These are phyloP conservation scores for Conger conger DNA, from an alignment of 2,113 vertebrate genomes.

Conservation along the genomic window DNA sequence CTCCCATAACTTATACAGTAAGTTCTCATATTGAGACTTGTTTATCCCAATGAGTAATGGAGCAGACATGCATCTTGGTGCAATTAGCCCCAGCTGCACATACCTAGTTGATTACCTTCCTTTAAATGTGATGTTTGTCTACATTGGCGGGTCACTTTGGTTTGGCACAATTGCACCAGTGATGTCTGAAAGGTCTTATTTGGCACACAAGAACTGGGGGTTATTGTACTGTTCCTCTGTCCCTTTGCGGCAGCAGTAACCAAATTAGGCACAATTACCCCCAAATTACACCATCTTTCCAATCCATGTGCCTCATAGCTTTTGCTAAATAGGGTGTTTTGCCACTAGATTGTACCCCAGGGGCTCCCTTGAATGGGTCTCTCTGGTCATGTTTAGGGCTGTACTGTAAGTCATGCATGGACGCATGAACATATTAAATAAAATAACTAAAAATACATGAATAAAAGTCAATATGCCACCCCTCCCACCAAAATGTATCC, in stretches of 20 bases:
- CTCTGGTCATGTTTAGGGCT: background rate
- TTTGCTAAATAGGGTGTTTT: conserved; percentile 5
- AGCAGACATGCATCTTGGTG: background rate
- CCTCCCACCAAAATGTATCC: background rate
- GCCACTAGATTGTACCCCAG: background rate
- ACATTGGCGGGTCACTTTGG: background rate
- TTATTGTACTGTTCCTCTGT: background rate
- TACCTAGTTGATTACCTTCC: background rate
- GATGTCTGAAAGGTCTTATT: background rate
- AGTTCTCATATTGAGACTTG: conserved; percentile 7
- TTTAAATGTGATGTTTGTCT: conserved; percentile 16
- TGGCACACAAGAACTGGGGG: background rate
- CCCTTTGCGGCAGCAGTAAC: background rate
- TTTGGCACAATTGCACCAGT: background rate
- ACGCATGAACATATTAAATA: background rate
- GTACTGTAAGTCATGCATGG: background rate
- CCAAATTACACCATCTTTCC: conserved; percentile 9
- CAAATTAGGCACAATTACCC: conserved; percentile 15
- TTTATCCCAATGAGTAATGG: background rate
- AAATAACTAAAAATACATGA: background rate
- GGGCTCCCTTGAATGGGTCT: background rate
- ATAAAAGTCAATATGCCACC: background rate
- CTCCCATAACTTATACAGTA: background rate
- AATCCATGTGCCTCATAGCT: background rate
- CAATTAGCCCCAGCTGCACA: background rate